Conservation (phyloP, 2,888 invertebrate genomes). For the Hirtodrosophila duncani region DNA sequence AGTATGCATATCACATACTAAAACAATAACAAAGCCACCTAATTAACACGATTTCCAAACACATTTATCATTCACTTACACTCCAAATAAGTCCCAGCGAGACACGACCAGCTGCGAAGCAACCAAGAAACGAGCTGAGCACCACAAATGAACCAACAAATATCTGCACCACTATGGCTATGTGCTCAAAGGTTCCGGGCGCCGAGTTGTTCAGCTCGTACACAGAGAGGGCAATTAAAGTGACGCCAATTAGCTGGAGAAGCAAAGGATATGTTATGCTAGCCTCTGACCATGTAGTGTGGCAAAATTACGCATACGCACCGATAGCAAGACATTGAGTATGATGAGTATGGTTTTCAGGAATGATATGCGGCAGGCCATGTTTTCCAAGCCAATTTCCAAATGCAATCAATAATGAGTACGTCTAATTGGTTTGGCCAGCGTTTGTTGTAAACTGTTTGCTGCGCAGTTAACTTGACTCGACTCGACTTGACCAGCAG, state of each 20-base stretch:
- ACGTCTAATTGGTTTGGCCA: slow-evolving; percentile 13
- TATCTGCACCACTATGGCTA: slow-evolving; percentile 79
- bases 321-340: slow-evolving; percentile 72
- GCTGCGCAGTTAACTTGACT: slow-evolving; percentile 19
- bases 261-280: too few relatives aligned
- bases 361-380: slow-evolving; percentile 66
- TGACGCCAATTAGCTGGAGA: slow-evolving; percentile 71
- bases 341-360: slow-evolving; percentile 65
- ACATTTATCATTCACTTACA: slow-evolving; percentile 80
- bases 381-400: slow-evolving; percentile 25
- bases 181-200: slow-evolving; percentile 72
- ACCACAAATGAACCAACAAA: slow-evolving; percentile 86
- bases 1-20: slow-evolving; percentile 87
- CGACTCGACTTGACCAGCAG: slow-evolving; percentile 4
- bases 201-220: slow-evolving; percentile 70
- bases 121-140: slow-evolving; percentile 91
- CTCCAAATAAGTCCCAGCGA: slow-evolving; percentile 91
- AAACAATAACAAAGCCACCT: slow-evolving; percentile 39
- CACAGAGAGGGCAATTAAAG: slow-evolving; percentile 69
- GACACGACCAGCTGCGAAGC: slow-evolving; percentile 91
- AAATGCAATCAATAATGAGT: slow-evolving; percentile 55
- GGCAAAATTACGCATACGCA: slow-evolving; percentile 65
- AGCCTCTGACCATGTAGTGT: too few relatives aligned
- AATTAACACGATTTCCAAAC: neutral
- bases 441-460: slow-evolving; percentile 17